Evolutionary conservation across 2,113 vertebrate species (phyloP).

Genomic region (Empidonax traillii): DNA sequence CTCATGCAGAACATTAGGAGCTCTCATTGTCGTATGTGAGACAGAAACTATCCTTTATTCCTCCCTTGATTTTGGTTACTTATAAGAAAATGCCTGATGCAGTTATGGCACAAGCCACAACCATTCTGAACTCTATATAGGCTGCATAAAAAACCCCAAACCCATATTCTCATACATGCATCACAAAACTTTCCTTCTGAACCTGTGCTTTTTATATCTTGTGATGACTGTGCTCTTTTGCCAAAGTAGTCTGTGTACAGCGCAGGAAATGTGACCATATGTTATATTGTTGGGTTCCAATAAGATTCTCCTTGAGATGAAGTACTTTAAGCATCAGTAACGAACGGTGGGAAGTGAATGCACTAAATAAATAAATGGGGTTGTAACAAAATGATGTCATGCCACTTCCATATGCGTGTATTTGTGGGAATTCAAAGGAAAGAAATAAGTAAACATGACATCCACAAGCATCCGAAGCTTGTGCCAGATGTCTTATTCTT

Average conservation of each 20-base stretch:
- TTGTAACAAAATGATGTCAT: background rate
- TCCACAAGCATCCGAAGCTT: background rate
- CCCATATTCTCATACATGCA: background rate
- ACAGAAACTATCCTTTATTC: background rate
- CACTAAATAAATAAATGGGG: background rate
- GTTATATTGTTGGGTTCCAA: background rate
- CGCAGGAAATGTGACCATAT: background rate
- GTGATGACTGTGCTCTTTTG: background rate
- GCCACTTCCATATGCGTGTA: background rate
- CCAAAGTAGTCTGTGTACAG: background rate
- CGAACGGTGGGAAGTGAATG: background rate
- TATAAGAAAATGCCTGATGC: background rate
- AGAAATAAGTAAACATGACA: background rate
- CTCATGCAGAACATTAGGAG: background rate
- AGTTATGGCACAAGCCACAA: background rate
- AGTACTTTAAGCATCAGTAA: background rate
- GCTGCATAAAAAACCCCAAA: background rate
- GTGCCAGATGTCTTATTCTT: background rate
- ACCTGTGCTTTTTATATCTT: background rate
- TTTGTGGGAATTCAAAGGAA: background rate
- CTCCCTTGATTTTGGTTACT: background rate
- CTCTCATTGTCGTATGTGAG: background rate
- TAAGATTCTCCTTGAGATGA: background rate
- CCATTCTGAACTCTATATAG: background rate
- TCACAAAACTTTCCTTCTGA: background rate